Base-by-base conservation (phyloP, 2,888 invertebrate genomes). In the Heteropelma amictum region DNA sequence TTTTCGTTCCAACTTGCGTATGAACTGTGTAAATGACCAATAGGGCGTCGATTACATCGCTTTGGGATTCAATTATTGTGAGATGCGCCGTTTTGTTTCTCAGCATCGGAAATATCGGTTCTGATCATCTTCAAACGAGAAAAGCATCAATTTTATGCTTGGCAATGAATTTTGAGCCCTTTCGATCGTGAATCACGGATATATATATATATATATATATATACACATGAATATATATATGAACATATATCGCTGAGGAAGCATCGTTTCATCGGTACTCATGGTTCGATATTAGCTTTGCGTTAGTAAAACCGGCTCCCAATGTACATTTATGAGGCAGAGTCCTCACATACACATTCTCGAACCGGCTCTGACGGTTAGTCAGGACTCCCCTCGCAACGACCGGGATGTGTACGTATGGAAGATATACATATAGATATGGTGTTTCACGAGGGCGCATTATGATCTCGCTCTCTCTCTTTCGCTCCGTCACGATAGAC, bases 381-480 rank as follows among this genome's bases (percentile, higher is more conserved):
- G 84, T 85, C 84, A 82, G 82, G 77, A 80, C 80, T 80, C 81
- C 80, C 83, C 82, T 85, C 81, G 82, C 79, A 38, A 42, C 63
- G 49, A 64, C n/a, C 64, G 40, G 21, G 12, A 79, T 83, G 80
- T 81, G 77, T 78, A 80, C 80, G 79, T 81, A 82, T 81, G 78
- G n/a, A n/a, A n/a, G n/a, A n/a, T n/a, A n/a, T n/a, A n/a, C n/a
- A n/a, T n/a, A n/a, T n/a, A n/a, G n/a, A n/a, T n/a, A n/a, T n/a
- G n/a, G n/a, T n/a, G 78, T 81, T 47, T 76, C 79, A 81, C 77
- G 79, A 79, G 82, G 78, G 58, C 58, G 64, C 84, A 81, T 85
- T 83, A 85, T 58, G 58, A 33, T 54, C 53, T 28, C 42, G 8
- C 28, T 56, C 56, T 19, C 51, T 42, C 70, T 12, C n/a, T 33